These are phyloP conservation scores for Ptychodera flava DNA, from an alignment of 35 echinoderm and acorn worm species.

Conservation along the genomic window DNA sequence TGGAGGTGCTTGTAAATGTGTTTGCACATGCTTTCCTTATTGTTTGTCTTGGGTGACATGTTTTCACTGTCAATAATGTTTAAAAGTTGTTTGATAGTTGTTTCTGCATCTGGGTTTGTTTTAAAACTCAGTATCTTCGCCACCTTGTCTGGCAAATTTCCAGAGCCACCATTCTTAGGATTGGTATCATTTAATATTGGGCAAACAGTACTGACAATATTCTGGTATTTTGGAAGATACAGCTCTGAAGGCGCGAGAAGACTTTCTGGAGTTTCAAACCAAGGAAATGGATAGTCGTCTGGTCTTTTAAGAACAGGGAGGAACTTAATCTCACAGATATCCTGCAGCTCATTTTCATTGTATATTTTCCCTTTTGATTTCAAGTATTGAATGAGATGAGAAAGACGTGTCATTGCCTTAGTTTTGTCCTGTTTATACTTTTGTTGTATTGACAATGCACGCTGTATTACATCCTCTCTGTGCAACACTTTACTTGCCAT, in stretches of 20 bases:
- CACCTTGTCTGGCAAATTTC: not conserved
- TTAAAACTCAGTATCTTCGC: not conserved
- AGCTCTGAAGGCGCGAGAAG: not conserved
- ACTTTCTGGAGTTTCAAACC: not conserved
- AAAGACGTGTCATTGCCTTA: not conserved
- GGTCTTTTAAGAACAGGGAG: not conserved
- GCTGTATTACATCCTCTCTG: not conserved
- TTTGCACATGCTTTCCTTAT: too few species aligned
- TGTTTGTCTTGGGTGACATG: too few species aligned
- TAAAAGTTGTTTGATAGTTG: not conserved
- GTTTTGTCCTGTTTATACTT: not conserved
- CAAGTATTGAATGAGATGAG: not conserved
- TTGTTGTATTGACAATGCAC: not conserved
- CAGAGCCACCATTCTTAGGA: not conserved
- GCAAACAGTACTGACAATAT: constrained; percentile 4
- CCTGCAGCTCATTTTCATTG: not conserved
- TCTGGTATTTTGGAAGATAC: not conserved
- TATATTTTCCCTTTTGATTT: not conserved
- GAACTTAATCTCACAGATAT: not conserved
- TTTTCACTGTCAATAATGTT: not conserved
- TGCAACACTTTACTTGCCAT: not conserved
- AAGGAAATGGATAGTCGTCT: not conserved
- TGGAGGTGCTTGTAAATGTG: too few species aligned
- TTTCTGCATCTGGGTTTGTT: not conserved
- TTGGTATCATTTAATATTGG: constrained; percentile 13